These are phyloP conservation scores for Sardina pilchardus DNA, from an alignment of 2,113 vertebrate genomes.

Conservation along the genomic window DNA sequence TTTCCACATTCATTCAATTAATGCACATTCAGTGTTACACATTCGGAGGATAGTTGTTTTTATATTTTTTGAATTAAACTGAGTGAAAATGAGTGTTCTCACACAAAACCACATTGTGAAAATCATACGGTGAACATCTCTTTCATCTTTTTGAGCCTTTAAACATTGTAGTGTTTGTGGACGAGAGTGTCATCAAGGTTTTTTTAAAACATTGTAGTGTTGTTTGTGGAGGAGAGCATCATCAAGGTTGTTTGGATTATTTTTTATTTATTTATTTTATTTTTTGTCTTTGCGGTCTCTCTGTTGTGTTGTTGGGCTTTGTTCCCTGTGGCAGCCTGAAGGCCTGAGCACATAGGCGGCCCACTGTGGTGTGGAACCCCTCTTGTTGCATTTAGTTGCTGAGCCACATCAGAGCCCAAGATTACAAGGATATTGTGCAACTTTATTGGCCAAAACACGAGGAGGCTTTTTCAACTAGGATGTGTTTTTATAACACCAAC, in stretches of 20 bases:
- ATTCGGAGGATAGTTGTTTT: not conserved
- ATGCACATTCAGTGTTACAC: not conserved
- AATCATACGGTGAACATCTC: not conserved
- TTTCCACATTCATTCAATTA: not conserved
- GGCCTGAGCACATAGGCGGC: not conserved
- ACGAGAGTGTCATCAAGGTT: not conserved
- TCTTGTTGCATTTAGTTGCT: not conserved
- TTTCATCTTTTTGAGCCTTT: not conserved
- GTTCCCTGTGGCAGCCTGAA: not conserved
- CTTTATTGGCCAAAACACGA: not conserved
- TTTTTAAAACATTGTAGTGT: not conserved
- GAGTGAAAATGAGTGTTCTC: not conserved
- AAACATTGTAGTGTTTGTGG: not conserved
- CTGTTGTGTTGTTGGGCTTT: not conserved
- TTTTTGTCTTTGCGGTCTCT: not conserved
- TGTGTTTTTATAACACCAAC: not conserved
- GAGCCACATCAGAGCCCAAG: not conserved
- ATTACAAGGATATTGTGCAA: slow-evolving; percentile 12
- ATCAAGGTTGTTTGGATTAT: not conserved
- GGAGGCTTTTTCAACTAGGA: slow-evolving; percentile 28
- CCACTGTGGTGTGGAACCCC: not conserved
- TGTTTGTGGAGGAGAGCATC: not conserved
- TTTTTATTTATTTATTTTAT: not conserved
- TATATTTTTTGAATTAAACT: too few species aligned
- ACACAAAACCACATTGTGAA: not conserved